Base-by-base conservation (phyloP, 2,888 invertebrate species). In the Protodeltote pygarga region DNA sequence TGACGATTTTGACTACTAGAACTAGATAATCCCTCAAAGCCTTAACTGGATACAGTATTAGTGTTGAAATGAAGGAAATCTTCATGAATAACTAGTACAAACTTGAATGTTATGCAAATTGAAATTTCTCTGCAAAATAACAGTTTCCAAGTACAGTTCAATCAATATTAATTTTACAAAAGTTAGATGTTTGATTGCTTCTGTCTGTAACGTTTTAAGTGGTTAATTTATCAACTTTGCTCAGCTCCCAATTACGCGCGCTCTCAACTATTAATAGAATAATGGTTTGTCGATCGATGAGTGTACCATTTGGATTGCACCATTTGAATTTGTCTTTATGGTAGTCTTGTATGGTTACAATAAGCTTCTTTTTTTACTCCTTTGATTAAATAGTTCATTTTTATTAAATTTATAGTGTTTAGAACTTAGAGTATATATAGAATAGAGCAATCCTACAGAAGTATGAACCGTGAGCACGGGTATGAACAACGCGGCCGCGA, bases 101-200 rank as follows among this genome's bases (percentile, higher is more conserved):
- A 49, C 10, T 46, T 60, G 28, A 61, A 65, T 50, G 10, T 35
- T 31, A 62, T 50, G 40, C 28, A 62, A 63, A 63, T 65, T 47
- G 38, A 50, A 35, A 9, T 55, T 42, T 42, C 23, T 10, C 10
- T 32, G 23, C 20, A 19, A 40, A 55, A 35, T 19, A 29, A 25
- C 20, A 35, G 10, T 37, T 49, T 24, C 32, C 9, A 29, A 44
- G 53, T 31, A 19, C 27, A n/a, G 4, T 4, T 17, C 32, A 27
- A 65, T 61, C 62, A 37, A 50, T 65, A 50, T 38, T 29, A 38
- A 47, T 52, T 40, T 42, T 41, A 35, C 46, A 42, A 54, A 46
- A 46, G 37, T 65, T 47, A 21, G 8, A 23, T 21, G 15, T 47
- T 50, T 49, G 23, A 44, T 54, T 37, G 20, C 40, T 55, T 41